Conservation (phyloP, 2,888 invertebrate species). For the Chironomus riparius region DNA sequence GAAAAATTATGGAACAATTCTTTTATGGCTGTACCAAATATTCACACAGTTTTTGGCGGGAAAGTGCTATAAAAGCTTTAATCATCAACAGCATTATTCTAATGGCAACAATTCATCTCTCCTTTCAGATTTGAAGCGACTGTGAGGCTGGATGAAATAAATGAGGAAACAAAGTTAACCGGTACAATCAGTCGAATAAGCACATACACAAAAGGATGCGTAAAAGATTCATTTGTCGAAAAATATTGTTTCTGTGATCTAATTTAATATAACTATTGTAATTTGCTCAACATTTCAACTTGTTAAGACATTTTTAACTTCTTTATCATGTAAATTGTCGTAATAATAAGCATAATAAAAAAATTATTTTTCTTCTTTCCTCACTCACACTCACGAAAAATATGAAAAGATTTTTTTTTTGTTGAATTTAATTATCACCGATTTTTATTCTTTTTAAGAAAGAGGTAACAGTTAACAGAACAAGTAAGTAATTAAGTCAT, state of each 20-base stretch:
- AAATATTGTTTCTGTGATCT: constrained; percentile 27
- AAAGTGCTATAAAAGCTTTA: too few species aligned
- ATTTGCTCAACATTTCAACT: too few species aligned
- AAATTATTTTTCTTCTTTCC: too few species aligned
- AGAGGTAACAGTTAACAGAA: not conserved
- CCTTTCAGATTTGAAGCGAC: constrained; percentile 42
- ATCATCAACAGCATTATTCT: not conserved
- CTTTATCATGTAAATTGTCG: not conserved
- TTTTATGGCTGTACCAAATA: not conserved
- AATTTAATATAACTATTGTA: not conserved
- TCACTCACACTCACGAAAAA: too few species aligned
- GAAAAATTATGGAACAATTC: too few species aligned
- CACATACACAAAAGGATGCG: constrained; percentile 20
- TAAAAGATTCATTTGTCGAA: constrained; percentile 17
- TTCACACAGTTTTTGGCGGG: not conserved
- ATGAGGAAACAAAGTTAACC: constrained; percentile 32
- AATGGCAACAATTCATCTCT: not conserved
- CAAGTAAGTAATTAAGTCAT: not conserved
- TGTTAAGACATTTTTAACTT: not conserved
- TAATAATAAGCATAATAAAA: too few species aligned
- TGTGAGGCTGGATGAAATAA: constrained; percentile 32
- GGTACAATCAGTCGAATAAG: constrained; percentile 60
- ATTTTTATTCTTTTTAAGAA: too few species aligned
- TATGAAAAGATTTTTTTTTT: too few species aligned
- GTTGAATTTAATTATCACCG: too few species aligned